Base-by-base conservation (phyloP, 2,888 invertebrate genomes). In the Meloe dianella region DNA sequence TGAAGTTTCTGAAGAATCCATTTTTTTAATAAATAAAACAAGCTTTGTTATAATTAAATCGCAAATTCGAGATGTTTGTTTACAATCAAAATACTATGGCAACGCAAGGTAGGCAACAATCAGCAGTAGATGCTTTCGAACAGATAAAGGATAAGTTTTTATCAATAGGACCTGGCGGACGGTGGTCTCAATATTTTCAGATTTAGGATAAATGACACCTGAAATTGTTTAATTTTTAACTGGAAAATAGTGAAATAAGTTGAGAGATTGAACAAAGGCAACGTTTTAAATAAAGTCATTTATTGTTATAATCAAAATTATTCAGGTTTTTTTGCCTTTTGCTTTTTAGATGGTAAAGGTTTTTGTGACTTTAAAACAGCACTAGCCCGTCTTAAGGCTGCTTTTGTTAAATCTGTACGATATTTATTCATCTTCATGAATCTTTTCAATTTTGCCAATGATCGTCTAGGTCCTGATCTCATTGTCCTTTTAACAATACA, bases 291-390 rank as follows among this genome's bases (percentile, higher is more conserved):
- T 54, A 54, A 54, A 54, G 14, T 27, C 24, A 54, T 54, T 54
- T 54, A 54, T 54, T 65, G n/a, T 32, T 60, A 60, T 47, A 56
- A 12, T 47, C 4, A 56, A 41, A 73, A 72, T 91, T 92, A 94
- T 87, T 94, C 94, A 73, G 91, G 84, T 85, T 94, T 94, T 84
- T 94, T 93, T 84, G 69, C 63, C 82, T 90, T 89, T 57, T 89
- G 88, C 85, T 94, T 94, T 86, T 94, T 96, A 74, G 88, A 89
- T 77, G 92, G 91, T 74, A 92, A 88, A 65, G 94, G 92, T 85
- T 94, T 93, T 85, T 98, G 97, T 64, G 97, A 96, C 75, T 92
- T 90, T 71, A 97, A 87, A 77, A 98, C 92, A 74, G 97, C 97
- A 79, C 96, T 96, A 62, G 97, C 97, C 80, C 95, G 91, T 70